Evolutionary conservation across 2,113 vertebrate genomes (phyloP).

Genomic region (Ammodytes marinus): DNA sequence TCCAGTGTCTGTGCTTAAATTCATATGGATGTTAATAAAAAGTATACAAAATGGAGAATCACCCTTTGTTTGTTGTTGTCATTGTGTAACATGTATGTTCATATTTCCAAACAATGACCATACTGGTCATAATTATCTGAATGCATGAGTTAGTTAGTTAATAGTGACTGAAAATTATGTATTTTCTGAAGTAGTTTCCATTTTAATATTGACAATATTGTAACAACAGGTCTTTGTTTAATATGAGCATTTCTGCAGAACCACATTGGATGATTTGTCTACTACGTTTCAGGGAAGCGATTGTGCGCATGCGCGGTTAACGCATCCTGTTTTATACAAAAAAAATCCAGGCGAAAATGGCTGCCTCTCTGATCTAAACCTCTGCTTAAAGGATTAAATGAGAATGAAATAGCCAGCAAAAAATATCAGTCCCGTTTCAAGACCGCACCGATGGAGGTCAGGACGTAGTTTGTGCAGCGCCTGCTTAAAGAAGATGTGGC

Average conservation of each 20-base stretch:
- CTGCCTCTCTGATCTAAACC: slow-evolving; percentile 83
- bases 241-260: not conserved
- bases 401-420: slow-evolving; percentile 32
- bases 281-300: slow-evolving; percentile 60
- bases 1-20: slow-evolving; percentile 70
- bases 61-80: slow-evolving; percentile 9
- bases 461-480: slow-evolving; percentile 27
- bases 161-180: no score
- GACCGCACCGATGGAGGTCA: not conserved
- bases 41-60: slow-evolving; percentile 14
- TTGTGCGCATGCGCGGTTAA: slow-evolving; percentile 79
- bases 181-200: fast-evolving
- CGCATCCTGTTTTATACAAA: slow-evolving; percentile 73
- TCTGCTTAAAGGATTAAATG: slow-evolving; percentile 65
- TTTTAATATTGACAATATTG: not conserved
- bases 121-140: not conserved
- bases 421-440: slow-evolving; percentile 19
- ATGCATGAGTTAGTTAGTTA: not conserved
- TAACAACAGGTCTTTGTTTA: not conserved
- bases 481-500: slow-evolving; percentile 67
- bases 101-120: not conserved
- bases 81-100: not conserved
- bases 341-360: slow-evolving; percentile 83
- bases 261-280: not conserved
- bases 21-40: slow-evolving; percentile 80